Evolutionary conservation across 2,797 vertebrate species (phyloP).

Genomic region (Clarias laeviceps): DNA sequence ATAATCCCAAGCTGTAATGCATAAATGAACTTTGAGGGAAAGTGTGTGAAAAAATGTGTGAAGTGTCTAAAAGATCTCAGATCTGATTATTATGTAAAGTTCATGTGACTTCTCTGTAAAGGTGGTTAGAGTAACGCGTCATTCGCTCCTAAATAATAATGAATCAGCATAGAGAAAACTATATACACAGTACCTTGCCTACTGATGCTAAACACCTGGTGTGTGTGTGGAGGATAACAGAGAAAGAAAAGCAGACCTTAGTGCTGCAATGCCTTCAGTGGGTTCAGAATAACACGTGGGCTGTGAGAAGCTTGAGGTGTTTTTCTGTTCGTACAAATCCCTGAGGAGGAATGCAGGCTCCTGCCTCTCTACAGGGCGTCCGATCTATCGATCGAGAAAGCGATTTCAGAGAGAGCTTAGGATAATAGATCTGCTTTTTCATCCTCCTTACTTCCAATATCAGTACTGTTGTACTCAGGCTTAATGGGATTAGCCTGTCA

Average conservation of each 20-base stretch:
- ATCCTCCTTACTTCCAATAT: constrained; percentile 61
- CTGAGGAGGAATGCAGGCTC: constrained; percentile 60
- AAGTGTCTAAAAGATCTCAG: constrained; percentile 6
- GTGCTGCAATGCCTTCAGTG: constrained; percentile 68
- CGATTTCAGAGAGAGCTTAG: constrained; percentile 72
- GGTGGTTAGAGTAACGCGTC: neutral
- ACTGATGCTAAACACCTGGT: constrained; percentile 65
- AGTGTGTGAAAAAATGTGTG: neutral
- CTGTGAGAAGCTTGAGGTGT: constrained; percentile 72
- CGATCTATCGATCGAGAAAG: constrained; percentile 58
- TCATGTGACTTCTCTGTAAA: neutral
- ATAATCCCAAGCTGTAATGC: neutral
- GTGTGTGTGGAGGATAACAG: constrained; percentile 63
- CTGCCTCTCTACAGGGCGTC: constrained; percentile 69
- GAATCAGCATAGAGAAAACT: constrained; percentile 38
- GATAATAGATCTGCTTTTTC: constrained; percentile 69
- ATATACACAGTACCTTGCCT: constrained; percentile 32
- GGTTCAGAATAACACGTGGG: constrained; percentile 72
- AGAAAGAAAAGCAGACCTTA: constrained; percentile 66
- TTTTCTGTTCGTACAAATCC: constrained; percentile 70
- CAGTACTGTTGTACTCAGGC: constrained; percentile 64
- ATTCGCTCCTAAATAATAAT: too few species aligned
- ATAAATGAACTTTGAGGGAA: neutral
- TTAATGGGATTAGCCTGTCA: constrained; percentile 62
- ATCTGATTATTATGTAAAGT: neutral